Evolutionary conservation across 2,113 vertebrate genomes (phyloP), one percentile per base, ranked within the genome.

Genomic region (Clarias macrocephalus): DNA sequence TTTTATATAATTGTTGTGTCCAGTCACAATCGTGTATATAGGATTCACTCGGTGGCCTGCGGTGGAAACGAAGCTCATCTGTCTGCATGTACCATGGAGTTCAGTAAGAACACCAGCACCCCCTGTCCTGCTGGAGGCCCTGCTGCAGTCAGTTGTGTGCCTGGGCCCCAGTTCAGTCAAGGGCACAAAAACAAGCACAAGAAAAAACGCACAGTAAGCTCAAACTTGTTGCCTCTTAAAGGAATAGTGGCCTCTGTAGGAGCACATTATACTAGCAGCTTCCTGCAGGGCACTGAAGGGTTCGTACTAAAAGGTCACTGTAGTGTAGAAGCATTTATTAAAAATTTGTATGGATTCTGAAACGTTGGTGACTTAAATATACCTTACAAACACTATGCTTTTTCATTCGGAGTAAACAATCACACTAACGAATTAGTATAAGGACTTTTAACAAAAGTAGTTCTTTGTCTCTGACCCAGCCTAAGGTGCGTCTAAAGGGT

Each of bases 61-160:
- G 30, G 89, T 0, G 98, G 98, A 48, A 95, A 94, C 0, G 98
- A 99, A 94, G 94, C 96, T 63, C 98, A 99, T 91, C 93, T 99
- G 89, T 97, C 98, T 23, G 93, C 96, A 90, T 99, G 98, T 59
- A 89, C 96, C 28, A 92, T 98, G 54, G 95, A 97, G 93, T 97
- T 97, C 93, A 95, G 93, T 93, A 95, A 93, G 42, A 99, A 99
- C 37, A 13, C 90, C 90, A 97, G 96, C 0, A 37, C 86, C 0
- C 18, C 90, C 91, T 99, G 98, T 4, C 0, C 82, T 0, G 93
- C 94, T 0, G 97, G 98, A 87, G 95, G 88, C 90, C 94, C 98
- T 0, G 97, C 91, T 0, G 96, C 97, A 0, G 95, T 99, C 91
- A 97, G 96, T 95, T 99, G 98, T 57, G 89, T 95, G 93, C 94